Evolutionary conservation across 1,140 invertebrate genomes (phyloP).

Genomic region (Ptiloglossa arizonensis): DNA sequence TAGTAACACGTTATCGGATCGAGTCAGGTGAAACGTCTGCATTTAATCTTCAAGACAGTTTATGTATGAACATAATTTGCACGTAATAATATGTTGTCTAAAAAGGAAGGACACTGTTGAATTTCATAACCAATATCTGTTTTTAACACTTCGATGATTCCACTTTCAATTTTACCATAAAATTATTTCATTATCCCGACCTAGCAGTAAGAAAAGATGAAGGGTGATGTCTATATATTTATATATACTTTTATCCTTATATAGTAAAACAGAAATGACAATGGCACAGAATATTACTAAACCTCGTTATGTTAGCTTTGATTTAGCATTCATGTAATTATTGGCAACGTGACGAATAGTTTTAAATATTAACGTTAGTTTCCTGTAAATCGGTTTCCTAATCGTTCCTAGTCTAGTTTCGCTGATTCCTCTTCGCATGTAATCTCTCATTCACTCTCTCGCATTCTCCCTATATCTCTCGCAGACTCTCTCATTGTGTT

Average conservation of each 20-base stretch:
- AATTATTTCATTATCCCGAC: conserved; percentile 42
- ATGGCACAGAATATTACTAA: conserved; percentile 70
- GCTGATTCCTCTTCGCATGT: conserved; percentile 43
- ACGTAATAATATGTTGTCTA: neutral
- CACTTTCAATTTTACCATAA: conserved; percentile 39
- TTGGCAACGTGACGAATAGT: conserved; percentile 69
- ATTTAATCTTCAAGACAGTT: neutral
- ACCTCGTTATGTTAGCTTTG: conserved; percentile 67
- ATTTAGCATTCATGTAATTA: conserved; percentile 67
- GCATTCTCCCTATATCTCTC: conserved; percentile 31
- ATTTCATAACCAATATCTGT: conserved; percentile 10
- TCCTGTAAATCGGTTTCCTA: conserved; percentile 47
- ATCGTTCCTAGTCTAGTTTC: conserved; percentile 52
- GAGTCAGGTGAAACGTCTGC: conserved; percentile 1
- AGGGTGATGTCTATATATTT: conserved; percentile 46
- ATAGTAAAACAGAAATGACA: conserved; percentile 64
- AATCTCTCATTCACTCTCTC: conserved; percentile 48
- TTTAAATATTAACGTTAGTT: conserved; percentile 58
- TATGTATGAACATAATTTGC: neutral
- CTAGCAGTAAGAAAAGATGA: conserved; percentile 61
- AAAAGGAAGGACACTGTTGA: neutral
- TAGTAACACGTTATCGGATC: conserved; percentile 5
- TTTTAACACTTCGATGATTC: conserved; percentile 37
- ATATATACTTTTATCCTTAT: conserved; percentile 59
- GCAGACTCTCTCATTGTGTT: conserved; percentile 27